Evolutionary conservation across 53 echinoderm and acorn worm genomes (phyloP).

Genomic region (Henricia sp.): DNA sequence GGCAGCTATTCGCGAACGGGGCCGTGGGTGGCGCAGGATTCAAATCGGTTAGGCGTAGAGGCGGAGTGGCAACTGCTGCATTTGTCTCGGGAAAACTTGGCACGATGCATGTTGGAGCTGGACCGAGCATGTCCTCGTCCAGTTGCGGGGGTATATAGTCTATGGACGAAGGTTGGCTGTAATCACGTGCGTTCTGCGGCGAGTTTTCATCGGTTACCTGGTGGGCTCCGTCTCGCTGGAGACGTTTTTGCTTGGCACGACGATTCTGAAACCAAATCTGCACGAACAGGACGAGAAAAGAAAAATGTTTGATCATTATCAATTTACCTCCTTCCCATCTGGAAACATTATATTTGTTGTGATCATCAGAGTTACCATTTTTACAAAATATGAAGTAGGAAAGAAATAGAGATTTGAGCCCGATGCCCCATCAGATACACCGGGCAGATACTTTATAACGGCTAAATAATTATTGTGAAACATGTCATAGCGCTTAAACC

Average conservation of each 20-base stretch:
- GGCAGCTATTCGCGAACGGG: neutral
- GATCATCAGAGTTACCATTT: no score
- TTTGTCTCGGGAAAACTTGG: neutral
- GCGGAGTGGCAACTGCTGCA: neutral
- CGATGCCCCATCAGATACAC: no score
- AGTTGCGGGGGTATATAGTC: slow-evolving; percentile 47
- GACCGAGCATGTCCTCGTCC: slow-evolving; percentile 44
- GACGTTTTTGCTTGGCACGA: slow-evolving; percentile 77
- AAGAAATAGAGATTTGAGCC: no score
- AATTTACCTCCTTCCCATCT: no score
- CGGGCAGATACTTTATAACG: no score
- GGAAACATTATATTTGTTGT: no score
- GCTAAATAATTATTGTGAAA: no score
- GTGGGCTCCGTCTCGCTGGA: slow-evolving; percentile 30
- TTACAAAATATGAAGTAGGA: no score
- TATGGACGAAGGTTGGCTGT: slow-evolving; percentile 31
- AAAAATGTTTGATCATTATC: no score
- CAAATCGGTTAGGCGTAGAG: neutral
- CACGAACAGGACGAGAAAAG: neutral
- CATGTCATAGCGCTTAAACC: no score
- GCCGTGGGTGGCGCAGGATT: neutral
- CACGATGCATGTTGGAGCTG: slow-evolving; percentile 15
- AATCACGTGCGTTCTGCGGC: neutral
- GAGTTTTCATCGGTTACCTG: slow-evolving; percentile 1
- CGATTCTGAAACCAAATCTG: slow-evolving; percentile 95